These are phyloP conservation scores for Leucopternis melanops DNA, from an alignment of 2,113 vertebrate genomes.

Conservation along the genomic window DNA sequence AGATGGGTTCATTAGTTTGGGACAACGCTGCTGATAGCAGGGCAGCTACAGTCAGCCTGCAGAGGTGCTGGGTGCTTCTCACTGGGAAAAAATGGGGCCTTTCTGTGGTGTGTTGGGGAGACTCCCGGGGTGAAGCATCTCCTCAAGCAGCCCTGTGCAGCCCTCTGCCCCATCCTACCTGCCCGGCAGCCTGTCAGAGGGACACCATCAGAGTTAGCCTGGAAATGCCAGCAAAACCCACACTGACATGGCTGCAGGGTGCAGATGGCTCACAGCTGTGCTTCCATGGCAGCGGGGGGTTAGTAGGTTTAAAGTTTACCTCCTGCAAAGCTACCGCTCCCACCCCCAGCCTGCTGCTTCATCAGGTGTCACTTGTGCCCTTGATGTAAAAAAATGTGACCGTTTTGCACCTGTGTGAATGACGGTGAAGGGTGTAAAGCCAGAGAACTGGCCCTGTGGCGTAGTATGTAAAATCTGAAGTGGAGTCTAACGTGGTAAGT, in stretches of 20 bases:
- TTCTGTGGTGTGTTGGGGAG: not conserved
- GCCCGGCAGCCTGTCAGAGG: accelerated
- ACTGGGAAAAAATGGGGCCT: not conserved
- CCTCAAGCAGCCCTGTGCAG: not conserved
- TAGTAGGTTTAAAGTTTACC: not conserved
- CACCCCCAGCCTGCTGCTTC: not conserved
- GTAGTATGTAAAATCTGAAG: not conserved
- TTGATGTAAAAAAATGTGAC: not conserved
- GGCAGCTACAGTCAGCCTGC: not conserved
- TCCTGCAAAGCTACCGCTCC: not conserved
- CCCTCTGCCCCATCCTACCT: not conserved
- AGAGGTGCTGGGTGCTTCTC: not conserved
- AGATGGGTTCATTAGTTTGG: accelerated
- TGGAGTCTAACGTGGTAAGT: not conserved
- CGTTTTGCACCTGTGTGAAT: not conserved
- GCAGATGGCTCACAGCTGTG: not conserved
- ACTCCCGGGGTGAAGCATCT: not conserved
- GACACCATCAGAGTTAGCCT: not conserved
- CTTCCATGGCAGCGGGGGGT: accelerated
- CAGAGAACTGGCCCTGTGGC: not conserved
- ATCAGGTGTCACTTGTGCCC: not conserved
- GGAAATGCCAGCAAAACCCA: not conserved
- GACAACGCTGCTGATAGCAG: not conserved
- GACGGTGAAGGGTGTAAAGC: not conserved
- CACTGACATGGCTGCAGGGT: accelerated